phyloP scores from a whole-genome alignment of 2,888 invertebrate species.

The Boloria euphrosyne region DNA sequence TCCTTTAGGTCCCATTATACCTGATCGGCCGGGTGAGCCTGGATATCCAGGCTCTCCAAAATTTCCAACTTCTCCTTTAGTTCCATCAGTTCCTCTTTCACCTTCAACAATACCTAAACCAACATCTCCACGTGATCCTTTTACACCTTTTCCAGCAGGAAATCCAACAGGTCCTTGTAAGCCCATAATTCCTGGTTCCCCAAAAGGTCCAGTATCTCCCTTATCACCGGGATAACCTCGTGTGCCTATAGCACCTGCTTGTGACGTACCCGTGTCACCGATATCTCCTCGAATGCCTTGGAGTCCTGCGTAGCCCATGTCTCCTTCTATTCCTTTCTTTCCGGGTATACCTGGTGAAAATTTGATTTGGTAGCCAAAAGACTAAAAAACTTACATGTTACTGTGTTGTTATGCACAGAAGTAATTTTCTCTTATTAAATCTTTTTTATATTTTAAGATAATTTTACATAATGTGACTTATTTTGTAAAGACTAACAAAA shows the following conservation, averaged over 20 bases:
- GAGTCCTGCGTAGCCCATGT: conserved; percentile 62
- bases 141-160: conserved; percentile 82
- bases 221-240: conserved; percentile 86
- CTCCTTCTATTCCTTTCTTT: conserved; percentile 63
- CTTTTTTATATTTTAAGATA: no score
- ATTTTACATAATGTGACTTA: background rate
- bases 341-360: conserved; percentile 47
- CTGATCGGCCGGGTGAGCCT: conserved; percentile 80
- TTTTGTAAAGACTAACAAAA: background rate
- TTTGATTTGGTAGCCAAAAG: background rate
- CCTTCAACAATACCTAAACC: conserved; percentile 74
- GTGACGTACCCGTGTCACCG: conserved; percentile 66
- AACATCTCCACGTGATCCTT: conserved; percentile 74
- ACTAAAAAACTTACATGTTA: background rate
- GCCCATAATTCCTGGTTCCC: conserved; percentile 79
- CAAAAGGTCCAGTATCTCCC: conserved; percentile 85
- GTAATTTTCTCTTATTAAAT: no score
- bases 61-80: conserved; percentile 75
- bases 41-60: conserved; percentile 82
- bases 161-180: conserved; percentile 83
- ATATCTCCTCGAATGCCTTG: conserved; percentile 61
- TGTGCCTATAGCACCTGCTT: conserved; percentile 73
- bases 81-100: conserved; percentile 66
- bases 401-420: background rate
- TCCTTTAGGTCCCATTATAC: conserved; percentile 70